Conservation (phyloP, 2,888 invertebrate species). For the Drosophila maculinotata region DNA sequence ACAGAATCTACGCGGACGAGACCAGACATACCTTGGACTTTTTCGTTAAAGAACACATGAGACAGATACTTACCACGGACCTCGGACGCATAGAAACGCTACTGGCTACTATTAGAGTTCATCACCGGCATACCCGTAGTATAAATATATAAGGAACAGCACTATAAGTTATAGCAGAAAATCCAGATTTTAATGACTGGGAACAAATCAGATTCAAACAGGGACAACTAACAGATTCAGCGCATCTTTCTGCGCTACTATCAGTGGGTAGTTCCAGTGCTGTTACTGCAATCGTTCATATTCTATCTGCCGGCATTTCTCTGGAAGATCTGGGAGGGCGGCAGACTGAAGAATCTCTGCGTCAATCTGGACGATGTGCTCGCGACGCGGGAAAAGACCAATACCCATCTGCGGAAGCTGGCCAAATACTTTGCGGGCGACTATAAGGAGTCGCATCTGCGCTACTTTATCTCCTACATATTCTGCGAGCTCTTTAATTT, state of each 20-base stretch:
- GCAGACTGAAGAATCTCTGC: slow-evolving; percentile 85
- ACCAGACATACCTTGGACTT: no score
- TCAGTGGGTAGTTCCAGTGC: slow-evolving; percentile 83
- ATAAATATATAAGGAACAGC: no score
- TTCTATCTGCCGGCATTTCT: slow-evolving; percentile 83
- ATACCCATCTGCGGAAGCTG: slow-evolving; percentile 64
- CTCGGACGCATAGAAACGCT: no score
- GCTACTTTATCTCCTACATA: slow-evolving; percentile 88
- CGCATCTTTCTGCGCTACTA: slow-evolving; percentile 83
- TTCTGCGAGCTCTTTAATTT: slow-evolving; percentile 91
- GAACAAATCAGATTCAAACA: no score
- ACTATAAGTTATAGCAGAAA: no score
- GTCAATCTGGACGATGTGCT: slow-evolving; percentile 76
- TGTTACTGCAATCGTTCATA: slow-evolving; percentile 79
- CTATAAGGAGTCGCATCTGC: slow-evolving; percentile 79
- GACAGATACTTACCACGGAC: no score
- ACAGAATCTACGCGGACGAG: no score
- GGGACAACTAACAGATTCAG: no score
- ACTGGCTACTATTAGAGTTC: no score
- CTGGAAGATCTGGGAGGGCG: slow-evolving; percentile 85
- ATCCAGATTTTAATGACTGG: no score
- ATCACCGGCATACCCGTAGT: no score
- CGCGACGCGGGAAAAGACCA: slow-evolving; percentile 62
- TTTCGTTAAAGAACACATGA: no score
- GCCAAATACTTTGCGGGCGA: slow-evolving; percentile 79